Evolutionary conservation across 30 jellyfish, hydroid and myxozoan species (phyloP), one percentile per base, ranked within the genome.

Genomic region (Cassiopea xamachana): DNA sequence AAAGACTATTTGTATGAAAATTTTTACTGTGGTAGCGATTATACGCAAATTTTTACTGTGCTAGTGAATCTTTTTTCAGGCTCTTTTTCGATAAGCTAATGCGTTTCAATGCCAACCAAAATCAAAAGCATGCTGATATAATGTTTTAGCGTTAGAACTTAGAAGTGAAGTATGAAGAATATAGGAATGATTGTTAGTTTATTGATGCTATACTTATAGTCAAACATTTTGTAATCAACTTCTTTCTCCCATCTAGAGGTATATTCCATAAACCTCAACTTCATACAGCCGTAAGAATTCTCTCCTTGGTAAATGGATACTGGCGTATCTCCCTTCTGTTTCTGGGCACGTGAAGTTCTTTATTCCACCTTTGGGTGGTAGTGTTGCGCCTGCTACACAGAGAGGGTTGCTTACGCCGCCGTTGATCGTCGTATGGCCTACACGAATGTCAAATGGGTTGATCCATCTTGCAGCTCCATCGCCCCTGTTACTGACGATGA

Each of bases 201-300:
- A 27, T 27, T 27, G 39, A 27, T 27, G 39, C 39, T 27, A 27
- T 27, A 27, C 39, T 27, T 27, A 27, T 0, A 27, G 39, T 27
- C 39, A 27, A 27, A 27, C 39, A 27, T 27, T 27, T 27, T 27
- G 39, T 27, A 27, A 27, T 27, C 0, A 27, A 27, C 39, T 27
- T 27, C 39, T 27, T 55, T 55, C 64, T 3, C 12, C 64, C 12
- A 55, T 3, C 64, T 67, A 67, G 27, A 67, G 15, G 15, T 67
- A 67, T 67, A 67, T 67, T 19, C 76, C 76, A 67, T 67, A 67
- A 15, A 67, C 76, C 46, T 67, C 76, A 15, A 67, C 76, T 19
- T 67, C 76, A 19, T 0, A 67, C 15, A 67, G 43, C 76, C 15
- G 43, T 19, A 67, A 27, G 7, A 0, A 19, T 2, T 67, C 0